Percentiles rank a stretch among this genome's conserved stretches.
These are phyloP conservation scores for Notarius quadriscutis DNA, from an alignment of 2,113 vertebrate species.

Conservation along the genomic window DNA sequence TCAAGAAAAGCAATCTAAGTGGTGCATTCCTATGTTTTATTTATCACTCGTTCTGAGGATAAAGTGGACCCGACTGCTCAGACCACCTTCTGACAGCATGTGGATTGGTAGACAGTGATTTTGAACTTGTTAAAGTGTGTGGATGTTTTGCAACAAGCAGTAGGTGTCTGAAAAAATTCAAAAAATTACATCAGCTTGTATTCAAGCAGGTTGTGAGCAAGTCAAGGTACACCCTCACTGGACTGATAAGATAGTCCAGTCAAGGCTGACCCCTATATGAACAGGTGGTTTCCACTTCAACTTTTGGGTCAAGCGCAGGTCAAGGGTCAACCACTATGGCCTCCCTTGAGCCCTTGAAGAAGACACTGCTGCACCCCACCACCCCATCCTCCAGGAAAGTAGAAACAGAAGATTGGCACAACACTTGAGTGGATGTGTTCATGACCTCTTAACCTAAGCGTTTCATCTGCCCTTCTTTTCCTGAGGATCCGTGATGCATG, in stretches of 20 bases:
- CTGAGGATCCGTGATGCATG: not conserved
- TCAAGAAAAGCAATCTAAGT: not conserved
- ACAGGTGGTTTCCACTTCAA: not conserved
- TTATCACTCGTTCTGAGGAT: not conserved
- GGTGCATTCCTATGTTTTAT: not conserved
- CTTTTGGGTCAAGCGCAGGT: not conserved
- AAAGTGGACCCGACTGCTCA: not conserved
- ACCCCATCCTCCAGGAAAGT: not conserved
- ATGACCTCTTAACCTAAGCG: not conserved
- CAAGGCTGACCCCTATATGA: not conserved
- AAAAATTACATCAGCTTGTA: not conserved
- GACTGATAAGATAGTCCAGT: not conserved
- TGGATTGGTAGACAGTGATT: not conserved
- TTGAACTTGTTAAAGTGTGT: not conserved
- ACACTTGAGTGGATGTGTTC: not conserved
- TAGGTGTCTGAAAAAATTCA: not conserved
- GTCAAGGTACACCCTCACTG: not conserved
- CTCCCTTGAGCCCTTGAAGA: not conserved
- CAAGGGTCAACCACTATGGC: not conserved
- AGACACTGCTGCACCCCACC: not conserved
- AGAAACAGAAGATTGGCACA: not conserved
- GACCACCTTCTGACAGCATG: not conserved
- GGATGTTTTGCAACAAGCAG: not conserved
- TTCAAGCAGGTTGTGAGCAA: not conserved
- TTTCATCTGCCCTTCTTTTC: not conserved